phyloP scores from a whole-genome alignment of 2,888 invertebrate genomes.

The Stenchaetothrips biformis region DNA sequence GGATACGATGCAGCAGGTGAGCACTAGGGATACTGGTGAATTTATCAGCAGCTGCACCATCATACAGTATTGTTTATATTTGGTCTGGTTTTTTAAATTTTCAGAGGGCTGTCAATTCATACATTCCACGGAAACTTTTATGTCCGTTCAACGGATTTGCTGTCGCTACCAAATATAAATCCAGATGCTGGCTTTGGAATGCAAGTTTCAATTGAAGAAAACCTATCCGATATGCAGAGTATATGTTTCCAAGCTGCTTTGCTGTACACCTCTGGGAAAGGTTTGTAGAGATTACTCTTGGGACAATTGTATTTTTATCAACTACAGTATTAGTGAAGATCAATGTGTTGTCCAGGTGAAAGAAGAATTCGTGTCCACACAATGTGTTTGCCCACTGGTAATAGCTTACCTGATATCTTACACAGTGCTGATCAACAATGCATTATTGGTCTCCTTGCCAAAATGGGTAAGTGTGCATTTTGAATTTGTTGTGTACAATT shows the following conservation, averaged over 20 bases:
- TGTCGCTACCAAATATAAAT: slow-evolving; percentile 94
- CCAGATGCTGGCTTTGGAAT: slow-evolving; percentile 98
- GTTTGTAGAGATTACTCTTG: slow-evolving; percentile 43
- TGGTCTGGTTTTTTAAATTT: slow-evolving; percentile 34
- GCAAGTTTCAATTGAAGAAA: slow-evolving; percentile 94
- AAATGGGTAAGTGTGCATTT: slow-evolving; percentile 72
- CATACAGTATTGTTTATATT: slow-evolving; percentile 11
- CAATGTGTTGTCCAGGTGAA: slow-evolving; percentile 59
- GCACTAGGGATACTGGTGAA: slow-evolving; percentile 18
- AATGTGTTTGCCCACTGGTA: slow-evolving; percentile 84
- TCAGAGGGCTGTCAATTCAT: slow-evolving; percentile 84
- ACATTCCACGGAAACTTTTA: slow-evolving; percentile 99
- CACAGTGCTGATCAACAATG: slow-evolving; percentile 90
- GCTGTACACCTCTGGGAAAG: slow-evolving; percentile 92
- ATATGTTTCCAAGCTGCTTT: slow-evolving; percentile 97
- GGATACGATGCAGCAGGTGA: slow-evolving; percentile 86
- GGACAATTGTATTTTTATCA: background rate
- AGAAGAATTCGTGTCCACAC: slow-evolving; percentile 97
- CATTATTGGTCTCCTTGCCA: slow-evolving; percentile 84
- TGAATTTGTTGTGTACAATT: slow-evolving; percentile 26
- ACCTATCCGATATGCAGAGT: slow-evolving; percentile 73
- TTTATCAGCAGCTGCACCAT: slow-evolving; percentile 14
- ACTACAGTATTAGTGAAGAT: background rate
- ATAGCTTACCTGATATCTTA: slow-evolving; percentile 78
- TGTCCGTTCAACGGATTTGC: slow-evolving; percentile 92